Conservation (phyloP, 2,888 invertebrate genomes). For the Erebia palarica region DNA sequence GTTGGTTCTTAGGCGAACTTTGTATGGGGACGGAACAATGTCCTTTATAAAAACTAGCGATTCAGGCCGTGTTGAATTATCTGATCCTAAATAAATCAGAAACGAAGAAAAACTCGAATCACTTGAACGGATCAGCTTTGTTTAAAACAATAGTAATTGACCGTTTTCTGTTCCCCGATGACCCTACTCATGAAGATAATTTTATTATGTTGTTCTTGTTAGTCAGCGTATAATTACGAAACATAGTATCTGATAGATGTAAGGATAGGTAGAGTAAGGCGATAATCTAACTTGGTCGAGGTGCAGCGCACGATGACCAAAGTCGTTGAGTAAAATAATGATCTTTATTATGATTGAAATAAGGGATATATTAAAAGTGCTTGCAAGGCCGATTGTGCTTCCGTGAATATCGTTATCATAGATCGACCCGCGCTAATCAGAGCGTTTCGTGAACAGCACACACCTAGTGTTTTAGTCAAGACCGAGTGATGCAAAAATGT, state of each 20-base stretch:
- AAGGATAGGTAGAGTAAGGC: constrained; percentile 46
- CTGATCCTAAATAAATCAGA: no score
- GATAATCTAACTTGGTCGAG: constrained; percentile 34
- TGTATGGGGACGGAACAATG: no score
- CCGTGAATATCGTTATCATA: constrained; percentile 50
- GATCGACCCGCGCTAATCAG: constrained; percentile 53
- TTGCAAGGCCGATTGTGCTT: constrained; percentile 43
- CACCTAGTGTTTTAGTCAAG: constrained; percentile 35
- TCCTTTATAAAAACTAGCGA: no score
- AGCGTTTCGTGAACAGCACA: constrained; percentile 53
- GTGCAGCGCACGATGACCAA: constrained; percentile 30
- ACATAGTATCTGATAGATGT: constrained; percentile 46
- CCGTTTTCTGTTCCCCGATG: constrained; percentile 30
- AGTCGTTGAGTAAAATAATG: constrained; percentile 18
- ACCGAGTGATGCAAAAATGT: constrained; percentile 26
- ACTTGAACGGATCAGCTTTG: constrained; percentile 21
- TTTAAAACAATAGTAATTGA: constrained; percentile 31
- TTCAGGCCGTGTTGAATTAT: no score
- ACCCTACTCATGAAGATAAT: constrained; percentile 39
- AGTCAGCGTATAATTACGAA: constrained; percentile 43
- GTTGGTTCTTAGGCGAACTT: no score
- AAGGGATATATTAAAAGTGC: constrained; percentile 22
- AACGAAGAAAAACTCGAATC: not conserved
- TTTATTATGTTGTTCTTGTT: constrained; percentile 39
- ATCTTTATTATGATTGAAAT: constrained; percentile 29